Evolutionary conservation across 2,888 invertebrate species (phyloP).

Genomic region (Vandiemenella viatica): DNA sequence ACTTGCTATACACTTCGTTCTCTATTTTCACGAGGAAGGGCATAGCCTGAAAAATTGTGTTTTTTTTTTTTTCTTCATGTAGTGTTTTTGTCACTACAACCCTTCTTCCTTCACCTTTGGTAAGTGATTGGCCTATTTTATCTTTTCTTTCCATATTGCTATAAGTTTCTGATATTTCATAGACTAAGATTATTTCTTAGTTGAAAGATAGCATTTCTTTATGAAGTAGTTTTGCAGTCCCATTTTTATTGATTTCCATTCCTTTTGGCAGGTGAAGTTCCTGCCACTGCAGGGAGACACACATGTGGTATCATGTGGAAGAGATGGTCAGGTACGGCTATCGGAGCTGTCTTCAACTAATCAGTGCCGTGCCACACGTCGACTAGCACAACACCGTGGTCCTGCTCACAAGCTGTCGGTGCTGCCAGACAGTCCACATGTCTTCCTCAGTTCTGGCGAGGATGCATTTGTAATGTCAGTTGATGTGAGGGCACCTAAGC

Average conservation of each 20-base stretch:
- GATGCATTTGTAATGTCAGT: conserved; percentile 68
- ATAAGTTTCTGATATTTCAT: too few species aligned
- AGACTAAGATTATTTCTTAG: too few species aligned
- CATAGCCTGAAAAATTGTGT: too few species aligned
- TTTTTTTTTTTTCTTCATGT: not conserved
- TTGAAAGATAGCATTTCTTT: too few species aligned
- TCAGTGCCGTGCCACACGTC: conserved; percentile 39
- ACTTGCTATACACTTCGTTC: too few species aligned
- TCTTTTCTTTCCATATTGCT: too few species aligned
- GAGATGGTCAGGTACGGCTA: conserved; percentile 66
- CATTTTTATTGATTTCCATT: too few species aligned
- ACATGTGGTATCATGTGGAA: conserved; percentile 73
- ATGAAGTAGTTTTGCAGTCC: too few species aligned
- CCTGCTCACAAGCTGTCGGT: conserved; percentile 77
- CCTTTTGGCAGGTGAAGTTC: conserved; percentile 61
- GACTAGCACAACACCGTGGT: conserved; percentile 51
- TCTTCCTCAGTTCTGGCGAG: conserved; percentile 69
- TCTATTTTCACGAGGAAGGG: too few species aligned
- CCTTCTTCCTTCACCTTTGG: too few species aligned
- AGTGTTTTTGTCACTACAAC: not conserved
- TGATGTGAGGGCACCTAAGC: conserved; percentile 60
- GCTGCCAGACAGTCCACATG: conserved; percentile 56
- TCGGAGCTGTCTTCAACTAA: conserved; percentile 36
- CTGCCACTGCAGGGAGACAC: conserved; percentile 61
- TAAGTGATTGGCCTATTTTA: too few species aligned